Evolutionary conservation across 2,888 invertebrate genomes (phyloP), one percentile per base, ranked within the genome.

Genomic region (Heliconius hortense): DNA sequence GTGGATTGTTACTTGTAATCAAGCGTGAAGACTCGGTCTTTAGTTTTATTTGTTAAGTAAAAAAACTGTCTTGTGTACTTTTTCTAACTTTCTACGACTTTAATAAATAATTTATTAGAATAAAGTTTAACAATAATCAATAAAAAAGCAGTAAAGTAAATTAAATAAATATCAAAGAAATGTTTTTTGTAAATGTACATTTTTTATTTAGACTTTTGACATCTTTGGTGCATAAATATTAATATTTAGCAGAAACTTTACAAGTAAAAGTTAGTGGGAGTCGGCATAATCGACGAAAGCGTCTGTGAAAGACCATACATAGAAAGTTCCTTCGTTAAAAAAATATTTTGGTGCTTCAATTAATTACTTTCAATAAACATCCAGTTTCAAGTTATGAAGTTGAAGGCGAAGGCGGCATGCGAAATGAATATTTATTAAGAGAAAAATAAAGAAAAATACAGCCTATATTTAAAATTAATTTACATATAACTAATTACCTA

Each of bases 331-430:
- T 43, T 35, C 35, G 35, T 35, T 35, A 35, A 35, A 76, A 76
- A 78, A 60, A 74, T 79, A 79, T 77, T 77, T 72, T 74, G 59
- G 48, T 68, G 53, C 63, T 73, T 64, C 68, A 76, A 77, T 77
- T 78, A 79, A 78, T 77, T 75, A 66, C 31, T 72, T 66, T 60
- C 74, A 76, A 80, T 76, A 73, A 77, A 79, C 73, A 79, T 76
- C 39, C 74, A 70, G 53, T 70, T 63, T 64, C 39, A 35, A 64
- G 59, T 71, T 69, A 70, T 62, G 60, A 69, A 43, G 60, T 31
- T 56, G 7, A 53, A 53, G 39, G 64, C 7, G 69, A 75, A 59
- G 39, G 66, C 56, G 39, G 66, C 62, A 56, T 39, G 70, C 75
- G 66, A 67, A 63, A 71, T 75, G 68, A 78, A 78, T 77, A 78